phyloP scores from a whole-genome alignment of 2,888 invertebrate species.

The Brachypterus glaber region DNA sequence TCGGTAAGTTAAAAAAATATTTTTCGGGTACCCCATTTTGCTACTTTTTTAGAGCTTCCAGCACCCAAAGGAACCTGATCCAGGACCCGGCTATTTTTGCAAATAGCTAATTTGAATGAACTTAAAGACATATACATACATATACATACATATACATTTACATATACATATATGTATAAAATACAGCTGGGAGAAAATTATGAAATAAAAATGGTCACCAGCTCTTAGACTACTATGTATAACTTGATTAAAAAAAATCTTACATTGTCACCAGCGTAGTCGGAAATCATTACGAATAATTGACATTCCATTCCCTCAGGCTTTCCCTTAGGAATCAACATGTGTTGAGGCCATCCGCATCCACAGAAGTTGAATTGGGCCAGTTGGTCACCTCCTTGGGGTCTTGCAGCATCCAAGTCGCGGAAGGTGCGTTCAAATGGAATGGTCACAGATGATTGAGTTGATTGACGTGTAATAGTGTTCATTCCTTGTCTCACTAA shows the following conservation, averaged over 20 bases:
- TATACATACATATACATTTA: no score
- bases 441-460: conserved; percentile 70
- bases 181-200: no score
- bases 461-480: conserved; percentile 54
- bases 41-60: no score
- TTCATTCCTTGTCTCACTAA: conserved; percentile 60
- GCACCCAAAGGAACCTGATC: no score
- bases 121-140: no score
- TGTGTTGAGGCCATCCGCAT: conserved; percentile 80
- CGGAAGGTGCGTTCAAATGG: conserved; percentile 76
- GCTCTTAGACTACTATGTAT: neutral
- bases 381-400: conserved; percentile 46
- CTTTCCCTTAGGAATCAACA: conserved; percentile 66
- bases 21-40: no score
- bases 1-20: no score
- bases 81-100: no score
- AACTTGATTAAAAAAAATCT: conserved; percentile 13
- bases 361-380: conserved; percentile 72
- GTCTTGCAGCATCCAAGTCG: conserved; percentile 53
- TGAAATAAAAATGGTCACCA: no score
- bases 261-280: conserved; percentile 59
- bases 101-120: no score
- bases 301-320: conserved; percentile 56
- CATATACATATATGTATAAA: no score
- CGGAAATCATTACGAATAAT: conserved; percentile 69